Conservation (phyloP, 1,140 invertebrate species). For the Drosophila auraria region DNA sequence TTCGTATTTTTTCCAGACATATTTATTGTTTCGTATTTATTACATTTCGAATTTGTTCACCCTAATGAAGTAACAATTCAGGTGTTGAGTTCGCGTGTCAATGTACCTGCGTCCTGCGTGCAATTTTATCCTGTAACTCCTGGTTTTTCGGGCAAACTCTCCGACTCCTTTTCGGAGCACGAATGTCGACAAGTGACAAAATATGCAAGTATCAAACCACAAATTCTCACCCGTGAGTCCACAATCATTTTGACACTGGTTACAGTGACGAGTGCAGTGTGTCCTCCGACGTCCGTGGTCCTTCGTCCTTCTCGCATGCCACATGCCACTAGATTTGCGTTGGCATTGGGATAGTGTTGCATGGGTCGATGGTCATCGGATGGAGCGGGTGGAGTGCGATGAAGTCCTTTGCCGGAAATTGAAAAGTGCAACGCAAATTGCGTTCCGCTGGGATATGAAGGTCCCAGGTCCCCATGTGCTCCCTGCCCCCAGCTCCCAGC, state of each 20-base stretch:
- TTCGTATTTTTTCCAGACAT: too few relatives aligned
- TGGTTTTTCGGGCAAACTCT: neutral
- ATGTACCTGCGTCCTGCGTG: neutral
- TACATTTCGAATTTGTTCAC: neutral
- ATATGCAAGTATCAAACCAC: conserved; percentile 84
- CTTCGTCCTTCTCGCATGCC: conserved; percentile 14
- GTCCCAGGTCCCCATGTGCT: neutral
- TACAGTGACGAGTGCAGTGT: conserved; percentile 48
- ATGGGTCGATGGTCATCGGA: conserved; percentile 37
- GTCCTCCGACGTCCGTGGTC: conserved; percentile 16
- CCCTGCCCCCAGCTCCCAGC: neutral
- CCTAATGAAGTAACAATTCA: neutral
- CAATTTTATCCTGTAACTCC: conserved; percentile 3
- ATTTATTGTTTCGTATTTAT: too few relatives aligned
- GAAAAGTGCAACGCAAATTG: conserved; percentile 82
- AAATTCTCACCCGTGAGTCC: conserved; percentile 83
- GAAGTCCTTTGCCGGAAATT: conserved; percentile 76
- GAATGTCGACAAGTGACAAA: conserved; percentile 77
- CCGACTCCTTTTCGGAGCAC: conserved; percentile 1
- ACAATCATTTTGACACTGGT: conserved; percentile 84
- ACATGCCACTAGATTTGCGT: conserved; percentile 67
- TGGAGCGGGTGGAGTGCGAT: conserved; percentile 31
- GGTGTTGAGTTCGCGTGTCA: too few relatives aligned
- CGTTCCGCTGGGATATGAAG: conserved; percentile 62
- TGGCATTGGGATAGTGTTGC: conserved; percentile 71